Evolutionary conservation across 2,888 invertebrate species (phyloP), one percentile per base, ranked within the genome.

Genomic region (Thelaira solivaga): DNA sequence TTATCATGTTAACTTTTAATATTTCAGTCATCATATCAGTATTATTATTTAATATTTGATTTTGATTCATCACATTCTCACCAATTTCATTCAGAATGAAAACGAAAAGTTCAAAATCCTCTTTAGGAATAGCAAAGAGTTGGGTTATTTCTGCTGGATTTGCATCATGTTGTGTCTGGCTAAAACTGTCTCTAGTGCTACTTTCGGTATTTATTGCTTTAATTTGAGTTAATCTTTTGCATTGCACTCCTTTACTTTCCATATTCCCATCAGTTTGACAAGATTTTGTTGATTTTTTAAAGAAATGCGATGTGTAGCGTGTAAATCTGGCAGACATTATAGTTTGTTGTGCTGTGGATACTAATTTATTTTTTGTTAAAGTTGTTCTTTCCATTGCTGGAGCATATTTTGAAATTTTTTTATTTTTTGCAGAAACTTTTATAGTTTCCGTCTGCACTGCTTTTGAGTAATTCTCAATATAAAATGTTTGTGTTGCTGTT

Each of bases 21-120:
- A 82, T 73, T 20, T 80, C 80, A 3, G 68, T 69, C 59, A 82
- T 67, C 43, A 82, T 72, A 26, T 71, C 77, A 4, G 71, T 43
- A 16, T 80, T 81, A 10, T 79, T 79, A 18, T 71, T 74, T 68
- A 82, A 45, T 36, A 82, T 57, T 8, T 80, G 64, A 59, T 77
- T 82, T 57, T 82, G 82, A 71, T 80, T 80, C 8, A 82, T 71
- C 3, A 82, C 80, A 53, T 76, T 67, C 55, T 82, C 82, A 0
- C 82, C 82, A 41, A 82, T 80, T 80, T 82, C 82, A 51, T 80
- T 82, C 11, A 82, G 34, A 71, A 82, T 74, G 55, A 80, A 81
- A 31, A 82, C 55, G 1, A 82, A 53, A 43, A 76, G 62, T 18
- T 81, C 81, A 20, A 78, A 61, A 31, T 81, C 81, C n/a, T 71